Base-by-base conservation (phyloP, 2,113 vertebrate species). In the Triplophysa tibetana region DNA sequence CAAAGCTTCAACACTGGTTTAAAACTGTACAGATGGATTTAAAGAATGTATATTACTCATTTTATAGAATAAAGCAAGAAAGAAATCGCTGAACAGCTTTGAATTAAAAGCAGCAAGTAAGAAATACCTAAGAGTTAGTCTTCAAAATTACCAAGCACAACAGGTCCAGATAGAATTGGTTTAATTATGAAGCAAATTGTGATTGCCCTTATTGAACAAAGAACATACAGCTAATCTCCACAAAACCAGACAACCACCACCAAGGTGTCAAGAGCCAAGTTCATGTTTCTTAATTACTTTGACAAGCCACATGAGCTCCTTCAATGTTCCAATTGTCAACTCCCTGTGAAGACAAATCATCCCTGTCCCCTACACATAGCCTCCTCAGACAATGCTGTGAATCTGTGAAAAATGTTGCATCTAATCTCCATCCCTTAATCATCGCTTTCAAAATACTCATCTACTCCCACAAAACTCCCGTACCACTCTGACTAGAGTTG, bases 341-440 rank as follows among this genome's bases (percentile, higher is more conserved):
- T 80, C 54, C 23, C 74, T 72, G 67, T 85, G 85, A 79, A 86
- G 86, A 89, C 83, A 88, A 85, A 89, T 85, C 75, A 81, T 48
- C 60, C 16, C 64, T 65, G 62, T 79, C 60, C 33, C 67, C 7
- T 75, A 48, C 17, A 56, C 76, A 41, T 83, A 62, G 45, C 79
- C 79, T 56, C 33, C 21, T 52, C 19, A 64, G 50, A 41, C 64
- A 77, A 88, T 82, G 60, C 69, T 80, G 83, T 38, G 85, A 45
- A n/a, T 70, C 52, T 16, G 75, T 83, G 45, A 21, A 73, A 89
- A 81, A 83, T 81, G 78, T 73, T 73, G 80, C 78, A 80, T 89
- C 88, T 87, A 80, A 88, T 89, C 84, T 88, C 84, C 67, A 88
- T 87, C 85, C 81, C 87, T 70, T 85, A 87, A 90, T 90, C 84